Conservation (phyloP, 2,888 invertebrate species). For the Quadroppia sp. region DNA sequence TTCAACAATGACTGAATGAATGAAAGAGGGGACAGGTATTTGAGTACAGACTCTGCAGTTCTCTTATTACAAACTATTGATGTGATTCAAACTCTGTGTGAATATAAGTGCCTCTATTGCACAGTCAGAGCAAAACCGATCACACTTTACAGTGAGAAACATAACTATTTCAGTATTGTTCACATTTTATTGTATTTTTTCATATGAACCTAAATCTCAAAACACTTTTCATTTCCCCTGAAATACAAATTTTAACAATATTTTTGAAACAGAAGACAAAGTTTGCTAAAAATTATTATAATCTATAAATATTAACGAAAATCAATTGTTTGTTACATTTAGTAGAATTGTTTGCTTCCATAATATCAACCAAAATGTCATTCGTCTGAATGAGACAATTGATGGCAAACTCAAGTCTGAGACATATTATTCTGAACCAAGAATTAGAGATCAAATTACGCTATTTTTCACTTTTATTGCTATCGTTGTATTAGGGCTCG, state of each 20-base stretch:
- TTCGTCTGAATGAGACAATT: too few relatives aligned
- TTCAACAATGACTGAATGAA: background rate
- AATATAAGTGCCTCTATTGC: background rate
- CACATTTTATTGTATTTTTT: background rate
- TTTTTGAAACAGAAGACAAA: too few relatives aligned
- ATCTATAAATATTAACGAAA: too few relatives aligned
- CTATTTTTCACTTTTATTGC: constrained; percentile 13
- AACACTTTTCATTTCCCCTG: background rate
- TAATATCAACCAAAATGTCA: too few relatives aligned
- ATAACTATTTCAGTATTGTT: background rate
- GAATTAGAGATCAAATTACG: constrained; percentile 2
- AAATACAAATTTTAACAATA: background rate
- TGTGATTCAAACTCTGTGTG: background rate
- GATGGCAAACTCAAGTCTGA: too few relatives aligned
- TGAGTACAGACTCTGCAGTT: constrained; percentile 1
- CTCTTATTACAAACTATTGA: constrained; percentile 33
- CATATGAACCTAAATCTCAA: background rate
- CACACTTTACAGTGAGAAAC: background rate
- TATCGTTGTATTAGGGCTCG: background rate
- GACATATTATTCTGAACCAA: too few relatives aligned
- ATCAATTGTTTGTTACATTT: too few relatives aligned
- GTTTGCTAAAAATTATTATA: too few relatives aligned
- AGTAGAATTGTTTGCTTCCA: too few relatives aligned
- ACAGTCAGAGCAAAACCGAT: constrained; percentile 6
- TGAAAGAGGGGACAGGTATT: background rate